These are phyloP conservation scores for Platichthys stellatus DNA, from an alignment of 2,113 vertebrate genomes.

Conservation along the genomic window DNA sequence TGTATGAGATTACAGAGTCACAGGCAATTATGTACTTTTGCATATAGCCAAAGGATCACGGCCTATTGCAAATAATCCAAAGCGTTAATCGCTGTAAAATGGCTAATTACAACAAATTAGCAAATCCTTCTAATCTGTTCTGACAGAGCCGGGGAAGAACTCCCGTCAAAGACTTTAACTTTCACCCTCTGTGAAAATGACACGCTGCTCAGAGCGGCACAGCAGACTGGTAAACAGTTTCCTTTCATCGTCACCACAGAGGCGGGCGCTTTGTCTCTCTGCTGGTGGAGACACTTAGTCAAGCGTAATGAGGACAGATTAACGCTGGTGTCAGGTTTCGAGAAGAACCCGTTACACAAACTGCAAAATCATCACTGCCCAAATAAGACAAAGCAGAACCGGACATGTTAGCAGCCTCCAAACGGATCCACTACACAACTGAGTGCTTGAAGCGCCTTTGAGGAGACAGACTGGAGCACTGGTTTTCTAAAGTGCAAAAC, in stretches of 20 bases:
- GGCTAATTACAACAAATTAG: not conserved
- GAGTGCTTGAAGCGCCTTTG: slow-evolving; percentile 1
- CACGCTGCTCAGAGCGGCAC: not conserved
- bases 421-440: not conserved
- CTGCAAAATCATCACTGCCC: slow-evolving; percentile 6
- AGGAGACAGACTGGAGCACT: not conserved
- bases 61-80: slow-evolving; percentile 7
- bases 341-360: slow-evolving; percentile 17
- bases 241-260: slow-evolving; percentile 30
- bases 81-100: not conserved
- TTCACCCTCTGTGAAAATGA: slow-evolving; percentile 32
- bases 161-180: slow-evolving; percentile 31
- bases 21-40: slow-evolving; percentile 4
- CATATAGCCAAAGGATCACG: not conserved
- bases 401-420: not conserved
- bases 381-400: slow-evolving; percentile 15
- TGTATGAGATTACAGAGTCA: not conserved
- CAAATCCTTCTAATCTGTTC: not conserved
- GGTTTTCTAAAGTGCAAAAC: not conserved
- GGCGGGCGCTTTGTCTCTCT: slow-evolving; percentile 16
- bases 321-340: slow-evolving; percentile 5
- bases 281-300: slow-evolving; percentile 28
- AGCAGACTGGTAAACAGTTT: slow-evolving; percentile 33
- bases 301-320: slow-evolving; percentile 46
- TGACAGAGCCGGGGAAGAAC: not conserved